Evolutionary conservation across 2,113 vertebrate species (phyloP).

Genomic region (Dasyurus viverrinus): DNA sequence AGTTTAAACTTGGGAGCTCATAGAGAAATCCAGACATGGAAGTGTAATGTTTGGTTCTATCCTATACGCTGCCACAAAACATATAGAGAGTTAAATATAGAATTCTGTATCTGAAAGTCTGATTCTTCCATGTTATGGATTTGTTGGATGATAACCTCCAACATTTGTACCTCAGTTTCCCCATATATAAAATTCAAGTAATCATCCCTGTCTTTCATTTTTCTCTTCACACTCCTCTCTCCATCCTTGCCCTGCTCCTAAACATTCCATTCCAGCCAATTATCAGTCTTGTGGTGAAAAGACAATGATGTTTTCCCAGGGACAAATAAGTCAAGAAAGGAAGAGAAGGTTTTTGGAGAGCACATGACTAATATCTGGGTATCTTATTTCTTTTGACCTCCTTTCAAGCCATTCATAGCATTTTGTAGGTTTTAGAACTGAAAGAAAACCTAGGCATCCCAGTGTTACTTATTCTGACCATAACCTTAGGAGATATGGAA

Average conservation of each 20-base stretch:
- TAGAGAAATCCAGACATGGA: neutral
- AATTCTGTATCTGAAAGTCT: neutral
- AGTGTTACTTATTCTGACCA: neutral
- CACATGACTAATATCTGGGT: neutral
- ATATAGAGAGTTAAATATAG: neutral
- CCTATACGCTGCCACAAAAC: neutral
- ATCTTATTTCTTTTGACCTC: neutral
- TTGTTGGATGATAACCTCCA: slow-evolving; percentile 24
- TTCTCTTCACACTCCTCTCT: neutral
- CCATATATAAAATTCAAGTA: neutral
- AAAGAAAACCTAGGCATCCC: neutral
- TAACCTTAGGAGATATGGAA: neutral
- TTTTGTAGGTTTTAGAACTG: neutral
- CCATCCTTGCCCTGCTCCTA: neutral
- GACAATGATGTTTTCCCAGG: neutral
- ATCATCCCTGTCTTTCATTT: neutral
- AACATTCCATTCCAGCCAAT: neutral
- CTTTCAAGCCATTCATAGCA: neutral
- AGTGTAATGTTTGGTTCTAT: neutral
- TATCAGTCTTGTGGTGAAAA: neutral
- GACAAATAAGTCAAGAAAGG: neutral
- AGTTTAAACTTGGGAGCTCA: neutral
- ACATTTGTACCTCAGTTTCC: neutral
- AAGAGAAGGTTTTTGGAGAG: neutral
- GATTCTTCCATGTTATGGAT: neutral